Conservation (phyloP, 2,113 vertebrate genomes). For the Tachuris rubrigastra region DNA sequence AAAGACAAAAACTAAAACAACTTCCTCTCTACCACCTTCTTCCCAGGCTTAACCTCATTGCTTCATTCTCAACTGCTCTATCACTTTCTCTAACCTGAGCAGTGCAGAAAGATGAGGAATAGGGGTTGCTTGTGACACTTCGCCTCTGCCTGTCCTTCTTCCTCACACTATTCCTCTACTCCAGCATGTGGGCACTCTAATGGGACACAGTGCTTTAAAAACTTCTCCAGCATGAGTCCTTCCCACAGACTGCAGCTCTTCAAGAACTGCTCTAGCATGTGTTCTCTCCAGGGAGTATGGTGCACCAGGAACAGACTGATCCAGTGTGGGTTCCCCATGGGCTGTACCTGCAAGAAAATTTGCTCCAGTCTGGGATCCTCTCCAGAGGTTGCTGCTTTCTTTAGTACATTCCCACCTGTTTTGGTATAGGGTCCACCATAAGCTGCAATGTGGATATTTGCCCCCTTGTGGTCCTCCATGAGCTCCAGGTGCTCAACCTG, state of each 20-base stretch:
- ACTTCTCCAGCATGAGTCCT: neutral
- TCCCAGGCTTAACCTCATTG: neutral
- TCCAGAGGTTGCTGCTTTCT: neutral
- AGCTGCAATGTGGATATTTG: neutral
- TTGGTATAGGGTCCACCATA: rapidly evolving
- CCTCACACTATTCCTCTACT: neutral
- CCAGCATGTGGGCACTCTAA: rapidly evolving
- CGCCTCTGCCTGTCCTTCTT: rapidly evolving
- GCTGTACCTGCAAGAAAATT: neutral
- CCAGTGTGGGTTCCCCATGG: rapidly evolving
- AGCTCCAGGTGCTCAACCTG: neutral
- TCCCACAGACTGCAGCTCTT: neutral
- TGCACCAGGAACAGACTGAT: neutral
- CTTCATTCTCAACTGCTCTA: neutral
- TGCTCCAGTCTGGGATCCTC: neutral
- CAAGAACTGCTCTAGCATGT: neutral
- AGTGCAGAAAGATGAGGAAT: neutral
- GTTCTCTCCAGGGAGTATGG: rapidly evolving
- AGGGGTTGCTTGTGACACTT: neutral
- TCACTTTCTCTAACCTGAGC: neutral
- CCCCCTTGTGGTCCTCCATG: neutral
- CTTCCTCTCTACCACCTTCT: neutral
- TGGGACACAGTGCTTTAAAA: neutral
- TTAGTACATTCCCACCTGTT: neutral
- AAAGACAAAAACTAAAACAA: neutral